These are phyloP conservation scores for Crenuchus spilurus DNA, from an alignment of 2,797 vertebrate species.

Conservation along the genomic window DNA sequence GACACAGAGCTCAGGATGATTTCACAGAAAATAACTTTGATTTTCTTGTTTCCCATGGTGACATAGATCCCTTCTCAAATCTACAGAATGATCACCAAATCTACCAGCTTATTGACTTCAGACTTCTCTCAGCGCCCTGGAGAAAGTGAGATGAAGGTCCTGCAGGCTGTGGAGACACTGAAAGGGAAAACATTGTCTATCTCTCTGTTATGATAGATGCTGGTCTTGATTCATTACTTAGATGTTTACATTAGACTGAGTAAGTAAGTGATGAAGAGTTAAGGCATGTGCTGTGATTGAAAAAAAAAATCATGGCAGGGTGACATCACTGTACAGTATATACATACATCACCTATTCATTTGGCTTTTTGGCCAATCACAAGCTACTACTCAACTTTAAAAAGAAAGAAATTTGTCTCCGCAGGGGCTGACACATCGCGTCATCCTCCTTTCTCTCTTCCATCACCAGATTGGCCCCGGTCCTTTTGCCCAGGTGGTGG, in stretches of 20 bases:
- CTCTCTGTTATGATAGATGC: background rate
- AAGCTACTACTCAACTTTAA: too few relatives aligned
- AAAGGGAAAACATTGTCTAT: too few relatives aligned
- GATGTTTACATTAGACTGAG: background rate
- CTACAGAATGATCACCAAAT: background rate
- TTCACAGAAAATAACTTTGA: background rate
- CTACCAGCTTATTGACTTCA: background rate
- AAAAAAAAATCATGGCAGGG: background rate
- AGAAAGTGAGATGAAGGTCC: background rate
- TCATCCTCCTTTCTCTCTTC: too few relatives aligned
- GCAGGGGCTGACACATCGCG: too few relatives aligned
- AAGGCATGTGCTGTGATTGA: background rate
- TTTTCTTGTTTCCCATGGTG: background rate
- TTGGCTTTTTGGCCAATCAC: too few relatives aligned
- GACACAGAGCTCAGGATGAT: conserved; percentile 14
- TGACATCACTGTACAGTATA: too few relatives aligned
- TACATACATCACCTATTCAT: background rate
- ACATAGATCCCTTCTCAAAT: background rate
- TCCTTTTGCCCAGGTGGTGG: too few relatives aligned
- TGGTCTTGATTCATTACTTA: background rate
- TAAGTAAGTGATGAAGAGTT: background rate
- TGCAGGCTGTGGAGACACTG: background rate
- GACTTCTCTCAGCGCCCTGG: background rate
- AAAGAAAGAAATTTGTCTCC: too few relatives aligned
- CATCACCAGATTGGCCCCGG: too few relatives aligned